phyloP scores from a whole-genome alignment of 1,140 invertebrate species.

The Drosophila pallidifrons region DNA sequence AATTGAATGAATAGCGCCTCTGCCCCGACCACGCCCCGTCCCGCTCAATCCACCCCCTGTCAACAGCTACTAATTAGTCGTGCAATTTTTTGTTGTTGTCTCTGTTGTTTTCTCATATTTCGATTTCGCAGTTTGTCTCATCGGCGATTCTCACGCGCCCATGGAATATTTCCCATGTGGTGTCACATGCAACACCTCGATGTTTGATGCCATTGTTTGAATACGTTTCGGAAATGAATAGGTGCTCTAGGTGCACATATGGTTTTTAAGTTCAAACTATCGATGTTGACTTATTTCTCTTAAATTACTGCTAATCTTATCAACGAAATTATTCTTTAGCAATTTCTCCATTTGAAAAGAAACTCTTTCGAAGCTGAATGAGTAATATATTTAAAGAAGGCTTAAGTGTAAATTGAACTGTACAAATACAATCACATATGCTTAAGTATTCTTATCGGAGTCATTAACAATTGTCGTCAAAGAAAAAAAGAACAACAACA shows the following conservation, averaged over 20 bases:
- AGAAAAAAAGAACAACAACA: slow-evolving; percentile 1
- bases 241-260: background rate
- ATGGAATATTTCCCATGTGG: slow-evolving; percentile 56
- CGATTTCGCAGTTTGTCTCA: slow-evolving; percentile 38
- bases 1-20: slow-evolving; percentile 52
- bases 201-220: slow-evolving; percentile 56
- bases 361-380: background rate
- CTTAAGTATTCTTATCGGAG: slow-evolving; percentile 10
- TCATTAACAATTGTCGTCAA: slow-evolving; percentile 10
- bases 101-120: slow-evolving; percentile 20
- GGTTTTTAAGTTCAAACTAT: slow-evolving; percentile 8
- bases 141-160: slow-evolving; percentile 46
- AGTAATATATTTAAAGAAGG: slow-evolving; percentile 1
- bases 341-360: no score
- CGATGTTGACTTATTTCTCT: slow-evolving; percentile 1
- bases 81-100: slow-evolving; percentile 39
- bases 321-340: background rate
- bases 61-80: slow-evolving; percentile 68
- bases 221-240: slow-evolving; percentile 22
- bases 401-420: slow-evolving; percentile 1
- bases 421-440: background rate
- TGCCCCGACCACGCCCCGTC: slow-evolving; percentile 13
- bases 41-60: background rate
- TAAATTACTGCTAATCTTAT: no score
- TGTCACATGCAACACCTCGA: slow-evolving; percentile 55